Base-by-base conservation (phyloP, 1,140 invertebrate species). In the Temnothorax longispinosus region DNA sequence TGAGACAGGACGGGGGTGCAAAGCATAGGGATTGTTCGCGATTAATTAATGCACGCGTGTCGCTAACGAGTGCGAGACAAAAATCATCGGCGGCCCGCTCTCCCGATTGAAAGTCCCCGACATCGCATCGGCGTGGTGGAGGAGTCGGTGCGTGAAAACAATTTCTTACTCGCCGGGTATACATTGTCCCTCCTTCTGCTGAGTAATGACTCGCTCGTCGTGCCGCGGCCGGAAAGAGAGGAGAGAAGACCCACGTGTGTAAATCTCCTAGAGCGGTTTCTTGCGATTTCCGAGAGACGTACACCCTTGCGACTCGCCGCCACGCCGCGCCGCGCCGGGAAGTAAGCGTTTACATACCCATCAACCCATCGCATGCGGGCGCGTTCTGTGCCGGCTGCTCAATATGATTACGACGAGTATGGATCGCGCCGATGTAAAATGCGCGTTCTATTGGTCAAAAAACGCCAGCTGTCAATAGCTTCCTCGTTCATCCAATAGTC, bases 41-140 rank as follows among this genome's bases (percentile, higher is more conserved):
- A 90, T 91, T 91, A 91, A 91, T 91, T 91, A 91, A 91, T 88
- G 90, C 90, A 62, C 80, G 87, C 90, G 87, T 91, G 85, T 85
- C 85, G 74, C 87, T 90, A 90, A 90, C 89, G 78, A 91, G 87
- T 85, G 54, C 60, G 84, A 85, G 87, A 86, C 58, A 88, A 86
- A 90, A 90, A 90, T 90, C 86, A 90, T 90, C 77, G 89, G 65
- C 74, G 13, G 52, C 86, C 58, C 38, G 77, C 84, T 89, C 89
- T 80, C 47, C 58, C 60, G 86, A 90, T 90, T 84, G 81, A 90
- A 82, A 67, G 52, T 58, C 44, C 35, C 15, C 74, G 7, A 50
- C 88, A 87, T 80, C 89, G 56, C 88, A 87, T 80, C 89, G 72
- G 76, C 76, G 82, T 58, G 50, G 18, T 67, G 67, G 38, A 41